Evolutionary conservation across 2,888 invertebrate genomes (phyloP).

Genomic region (Megamerina dolium): DNA sequence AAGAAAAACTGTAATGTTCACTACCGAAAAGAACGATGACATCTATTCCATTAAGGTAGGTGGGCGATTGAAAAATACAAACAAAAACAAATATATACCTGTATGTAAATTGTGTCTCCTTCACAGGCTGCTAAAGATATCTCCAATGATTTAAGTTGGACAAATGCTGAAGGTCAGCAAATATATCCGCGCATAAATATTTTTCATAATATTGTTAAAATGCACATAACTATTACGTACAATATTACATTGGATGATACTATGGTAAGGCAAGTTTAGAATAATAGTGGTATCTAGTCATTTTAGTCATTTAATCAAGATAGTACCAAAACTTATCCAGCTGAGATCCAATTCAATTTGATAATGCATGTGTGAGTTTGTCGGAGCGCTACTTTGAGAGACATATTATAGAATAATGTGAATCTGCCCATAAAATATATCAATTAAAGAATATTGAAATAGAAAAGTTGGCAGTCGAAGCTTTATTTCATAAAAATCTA

Average conservation of each 20-base stretch:
- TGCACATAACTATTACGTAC: conserved; percentile 43
- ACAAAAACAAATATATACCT: too few relatives aligned
- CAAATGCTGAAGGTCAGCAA: conserved; percentile 34
- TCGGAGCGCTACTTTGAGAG: too few relatives aligned
- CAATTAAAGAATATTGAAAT: too few relatives aligned
- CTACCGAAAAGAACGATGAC: conserved; percentile 45
- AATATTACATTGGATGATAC: conserved; percentile 46
- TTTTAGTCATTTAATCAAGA: too few relatives aligned
- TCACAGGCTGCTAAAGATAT: conserved; percentile 36
- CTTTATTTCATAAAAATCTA: too few relatives aligned
- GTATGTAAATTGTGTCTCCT: background rate
- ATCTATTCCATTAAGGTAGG: conserved; percentile 43
- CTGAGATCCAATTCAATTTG: too few relatives aligned
- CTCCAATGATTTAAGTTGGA: conserved; percentile 42
- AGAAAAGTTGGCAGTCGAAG: too few relatives aligned
- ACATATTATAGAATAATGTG: too few relatives aligned
- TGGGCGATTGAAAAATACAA: too few relatives aligned
- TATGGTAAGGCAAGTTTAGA: conserved; percentile 31
- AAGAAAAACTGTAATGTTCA: conserved; percentile 43
- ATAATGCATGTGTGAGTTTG: too few relatives aligned
- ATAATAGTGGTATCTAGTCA: background rate
- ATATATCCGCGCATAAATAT: conserved; percentile 42
- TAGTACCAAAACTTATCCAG: too few relatives aligned
- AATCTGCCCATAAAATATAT: too few relatives aligned
- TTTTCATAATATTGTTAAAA: conserved; percentile 45